phyloP scores from a whole-genome alignment of 2,113 vertebrate genomes.

The Cranoglanis bouderius region DNA sequence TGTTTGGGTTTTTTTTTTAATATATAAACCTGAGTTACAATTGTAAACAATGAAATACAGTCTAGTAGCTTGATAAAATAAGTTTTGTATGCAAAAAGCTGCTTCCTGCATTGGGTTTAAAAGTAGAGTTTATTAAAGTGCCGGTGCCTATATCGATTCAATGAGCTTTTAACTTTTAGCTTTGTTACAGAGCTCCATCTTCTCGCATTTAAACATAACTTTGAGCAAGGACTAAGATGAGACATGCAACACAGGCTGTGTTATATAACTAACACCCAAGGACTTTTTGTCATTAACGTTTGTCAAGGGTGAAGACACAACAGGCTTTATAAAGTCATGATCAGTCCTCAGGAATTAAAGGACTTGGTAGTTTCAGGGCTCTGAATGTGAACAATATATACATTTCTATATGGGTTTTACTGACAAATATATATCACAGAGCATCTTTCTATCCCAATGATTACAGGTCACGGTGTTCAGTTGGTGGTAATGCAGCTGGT shows the following conservation, averaged over 20 bases:
- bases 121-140: not conserved
- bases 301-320: not conserved
- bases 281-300: not conserved
- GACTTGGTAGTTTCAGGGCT: not conserved
- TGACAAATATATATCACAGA: not conserved
- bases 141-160: not conserved
- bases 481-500: not conserved
- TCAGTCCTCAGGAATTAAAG: not conserved
- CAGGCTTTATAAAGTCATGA: not conserved
- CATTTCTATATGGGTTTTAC: not conserved
- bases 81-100: not conserved
- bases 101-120: no score
- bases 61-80: not conserved
- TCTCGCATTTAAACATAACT: not conserved
- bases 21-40: not conserved
- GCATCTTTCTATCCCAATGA: not conserved
- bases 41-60: not conserved
- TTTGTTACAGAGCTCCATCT: not conserved
- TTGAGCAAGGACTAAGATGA: not conserved
- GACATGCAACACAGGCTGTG: not conserved
- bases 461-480: not conserved
- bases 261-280: not conserved
- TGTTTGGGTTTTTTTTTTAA: not conserved
- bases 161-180: not conserved
- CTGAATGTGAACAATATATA: not conserved